A percentile compares a stretch with the other conserved stretches of the same genome.
Conservation (phyloP, 2,113 vertebrate genomes). For the Alosa alosa region DNA sequence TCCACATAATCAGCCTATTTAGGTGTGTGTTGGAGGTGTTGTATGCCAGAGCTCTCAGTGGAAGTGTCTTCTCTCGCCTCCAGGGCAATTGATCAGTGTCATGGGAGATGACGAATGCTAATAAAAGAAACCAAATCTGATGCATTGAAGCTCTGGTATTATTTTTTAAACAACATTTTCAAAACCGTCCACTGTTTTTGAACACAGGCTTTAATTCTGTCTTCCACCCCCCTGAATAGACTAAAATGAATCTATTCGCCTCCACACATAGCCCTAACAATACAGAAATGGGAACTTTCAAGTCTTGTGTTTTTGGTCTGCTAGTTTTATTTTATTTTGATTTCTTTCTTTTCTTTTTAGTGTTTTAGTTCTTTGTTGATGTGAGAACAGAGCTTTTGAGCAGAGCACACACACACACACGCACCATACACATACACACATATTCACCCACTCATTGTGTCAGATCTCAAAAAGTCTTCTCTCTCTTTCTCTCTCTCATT, state of each 20-base stretch:
- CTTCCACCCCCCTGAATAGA: conserved; percentile 15
- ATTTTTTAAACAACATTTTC: conserved; percentile 32
- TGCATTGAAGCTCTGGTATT: conserved; percentile 44
- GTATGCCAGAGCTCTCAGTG: not conserved
- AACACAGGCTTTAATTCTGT: conserved; percentile 48
- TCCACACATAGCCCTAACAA: conserved; percentile 43
- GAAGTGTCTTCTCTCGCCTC: not conserved
- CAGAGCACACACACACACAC: conserved; percentile 3
- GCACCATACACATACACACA: not conserved
- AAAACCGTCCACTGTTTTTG: conserved; percentile 42
- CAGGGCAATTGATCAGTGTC: not conserved
- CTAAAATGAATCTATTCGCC: conserved; percentile 50
- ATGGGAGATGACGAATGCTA: conserved; percentile 40
- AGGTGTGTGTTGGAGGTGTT: not conserved
- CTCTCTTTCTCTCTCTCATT: not conserved
- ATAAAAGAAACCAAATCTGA: not conserved
- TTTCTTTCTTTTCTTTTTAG: not conserved
- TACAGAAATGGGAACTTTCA: conserved; percentile 46
- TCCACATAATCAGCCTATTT: not conserved
- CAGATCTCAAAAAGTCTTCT: not conserved
- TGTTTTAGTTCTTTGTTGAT: conserved; percentile 45
- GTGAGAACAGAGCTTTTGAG: conserved; percentile 32
- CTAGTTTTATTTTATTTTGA: conserved; percentile 19
- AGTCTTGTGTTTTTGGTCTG: conserved; percentile 36
- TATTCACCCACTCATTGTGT: not conserved